A percentile compares a stretch with the other conserved stretches of the same genome.
Evolutionary conservation across 2,888 invertebrate species (phyloP).

Genomic region (Meteorus colon): DNA sequence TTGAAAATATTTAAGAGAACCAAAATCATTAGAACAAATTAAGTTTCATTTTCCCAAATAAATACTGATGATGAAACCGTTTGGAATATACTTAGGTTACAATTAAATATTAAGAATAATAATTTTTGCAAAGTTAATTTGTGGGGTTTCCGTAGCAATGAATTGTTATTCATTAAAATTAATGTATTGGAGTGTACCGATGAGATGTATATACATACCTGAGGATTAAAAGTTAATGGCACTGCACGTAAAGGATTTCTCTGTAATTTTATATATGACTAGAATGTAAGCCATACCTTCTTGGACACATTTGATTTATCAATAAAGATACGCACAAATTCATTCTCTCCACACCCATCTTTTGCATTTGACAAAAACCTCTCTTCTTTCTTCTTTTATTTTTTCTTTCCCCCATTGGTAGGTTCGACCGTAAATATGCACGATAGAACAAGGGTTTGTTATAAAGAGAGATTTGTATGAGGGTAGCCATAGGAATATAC

Average conservation of each 20-base stretch:
- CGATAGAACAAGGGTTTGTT: neutral
- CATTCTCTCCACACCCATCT: neutral
- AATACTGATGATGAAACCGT: neutral
- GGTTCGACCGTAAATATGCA: neutral
- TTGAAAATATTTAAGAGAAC: neutral
- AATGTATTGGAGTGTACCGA: neutral
- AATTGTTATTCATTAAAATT: neutral
- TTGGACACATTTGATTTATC: neutral
- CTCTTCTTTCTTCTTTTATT: neutral
- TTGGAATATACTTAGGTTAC: neutral
- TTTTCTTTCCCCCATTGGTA: too few species aligned
- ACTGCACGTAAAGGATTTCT: neutral
- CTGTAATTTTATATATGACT: neutral
- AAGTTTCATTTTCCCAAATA: neutral
- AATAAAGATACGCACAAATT: slow-evolving; percentile 11
- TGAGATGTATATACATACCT: neutral
- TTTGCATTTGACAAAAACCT: slow-evolving; percentile 2
- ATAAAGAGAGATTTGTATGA: slow-evolving; percentile 4
- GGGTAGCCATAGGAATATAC: neutral
- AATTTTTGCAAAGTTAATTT: neutral
- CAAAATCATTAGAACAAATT: neutral
- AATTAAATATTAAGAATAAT: neutral
- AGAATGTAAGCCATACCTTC: neutral
- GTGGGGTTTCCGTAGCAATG: neutral
- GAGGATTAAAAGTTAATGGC: neutral